Evolutionary conservation across 1,140 invertebrate genomes (phyloP).

Genomic region (Conus betulinus): DNA sequence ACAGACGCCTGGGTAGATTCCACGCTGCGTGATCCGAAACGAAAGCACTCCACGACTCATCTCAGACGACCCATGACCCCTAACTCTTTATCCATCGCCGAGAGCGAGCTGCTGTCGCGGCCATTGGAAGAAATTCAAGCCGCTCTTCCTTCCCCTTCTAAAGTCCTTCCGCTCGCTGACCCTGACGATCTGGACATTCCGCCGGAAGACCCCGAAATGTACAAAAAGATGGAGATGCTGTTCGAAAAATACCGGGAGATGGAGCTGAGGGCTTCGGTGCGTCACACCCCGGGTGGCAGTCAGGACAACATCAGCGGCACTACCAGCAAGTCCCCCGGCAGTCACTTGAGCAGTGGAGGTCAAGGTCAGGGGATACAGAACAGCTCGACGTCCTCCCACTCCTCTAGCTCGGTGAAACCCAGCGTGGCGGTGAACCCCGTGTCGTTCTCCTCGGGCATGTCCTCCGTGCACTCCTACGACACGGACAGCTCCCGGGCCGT

Average conservation of each 20-base stretch:
- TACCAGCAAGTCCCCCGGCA: constrained; percentile 5
- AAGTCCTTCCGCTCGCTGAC: constrained; percentile 52
- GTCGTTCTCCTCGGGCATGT: constrained; percentile 10
- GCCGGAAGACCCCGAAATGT: constrained; percentile 69
- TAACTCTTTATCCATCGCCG: constrained; percentile 53
- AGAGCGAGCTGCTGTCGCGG: constrained; percentile 46
- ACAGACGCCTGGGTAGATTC: constrained; percentile 68
- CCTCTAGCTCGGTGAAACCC: neutral
- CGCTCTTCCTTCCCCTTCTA: constrained; percentile 57
- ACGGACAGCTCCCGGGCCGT: constrained; percentile 6
- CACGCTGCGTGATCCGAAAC: constrained; percentile 51
- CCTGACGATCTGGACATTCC: constrained; percentile 51
- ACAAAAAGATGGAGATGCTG: constrained; percentile 66
- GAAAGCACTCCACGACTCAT: constrained; percentile 42
- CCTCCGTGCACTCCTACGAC: constrained; percentile 12
- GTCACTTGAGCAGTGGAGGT: neutral
- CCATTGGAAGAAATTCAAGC: constrained; percentile 67
- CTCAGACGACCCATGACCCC: constrained; percentile 57
- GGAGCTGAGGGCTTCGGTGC: constrained; percentile 64
- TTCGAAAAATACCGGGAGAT: constrained; percentile 66
- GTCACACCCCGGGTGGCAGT: constrained; percentile 55
- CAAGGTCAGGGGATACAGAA: neutral
- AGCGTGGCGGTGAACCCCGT: neutral
- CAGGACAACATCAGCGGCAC: constrained; percentile 21
- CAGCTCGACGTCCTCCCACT: neutral